Conservation (phyloP, 2,797 vertebrate species). For the Trachops cirrhosus region DNA sequence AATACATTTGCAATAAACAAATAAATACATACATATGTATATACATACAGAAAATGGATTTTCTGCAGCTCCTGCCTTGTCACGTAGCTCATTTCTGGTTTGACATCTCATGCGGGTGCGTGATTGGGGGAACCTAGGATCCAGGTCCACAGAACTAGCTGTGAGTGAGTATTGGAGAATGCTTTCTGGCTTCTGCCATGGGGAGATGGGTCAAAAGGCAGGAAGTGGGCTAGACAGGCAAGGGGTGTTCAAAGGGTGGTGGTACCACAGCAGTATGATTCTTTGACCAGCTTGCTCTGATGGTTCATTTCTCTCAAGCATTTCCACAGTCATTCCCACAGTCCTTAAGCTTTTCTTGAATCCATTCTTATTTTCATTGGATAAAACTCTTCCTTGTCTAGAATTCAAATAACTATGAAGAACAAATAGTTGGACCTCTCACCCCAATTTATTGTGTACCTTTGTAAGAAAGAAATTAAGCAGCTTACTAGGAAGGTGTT, state of each 20-base stretch:
- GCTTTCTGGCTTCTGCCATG: not conserved
- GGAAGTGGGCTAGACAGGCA: not conserved
- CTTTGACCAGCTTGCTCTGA: not conserved
- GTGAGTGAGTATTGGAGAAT: not conserved
- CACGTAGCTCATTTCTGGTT: not conserved
- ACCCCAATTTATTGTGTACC: not conserved
- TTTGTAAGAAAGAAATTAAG: not conserved
- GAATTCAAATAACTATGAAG: not conserved
- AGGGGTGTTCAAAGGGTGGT: not conserved
- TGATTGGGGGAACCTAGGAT: not conserved
- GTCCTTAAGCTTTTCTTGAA: not conserved
- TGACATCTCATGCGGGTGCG: not conserved
- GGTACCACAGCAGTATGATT: not conserved
- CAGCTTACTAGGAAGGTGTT: not conserved
- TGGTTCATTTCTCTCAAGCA: not conserved
- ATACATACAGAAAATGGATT: not conserved
- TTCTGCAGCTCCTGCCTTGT: not conserved
- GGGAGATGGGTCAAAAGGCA: not conserved
- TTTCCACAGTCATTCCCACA: not conserved
- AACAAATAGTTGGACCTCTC: not conserved
- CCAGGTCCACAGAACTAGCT: not conserved
- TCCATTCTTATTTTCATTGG: not conserved
- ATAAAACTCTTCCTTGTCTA: not conserved
- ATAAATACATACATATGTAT: not conserved
- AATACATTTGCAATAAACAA: not conserved